Evolutionary conservation across 2,888 invertebrate genomes (phyloP).

Genomic region (Branchipolynoe longqiensis): DNA sequence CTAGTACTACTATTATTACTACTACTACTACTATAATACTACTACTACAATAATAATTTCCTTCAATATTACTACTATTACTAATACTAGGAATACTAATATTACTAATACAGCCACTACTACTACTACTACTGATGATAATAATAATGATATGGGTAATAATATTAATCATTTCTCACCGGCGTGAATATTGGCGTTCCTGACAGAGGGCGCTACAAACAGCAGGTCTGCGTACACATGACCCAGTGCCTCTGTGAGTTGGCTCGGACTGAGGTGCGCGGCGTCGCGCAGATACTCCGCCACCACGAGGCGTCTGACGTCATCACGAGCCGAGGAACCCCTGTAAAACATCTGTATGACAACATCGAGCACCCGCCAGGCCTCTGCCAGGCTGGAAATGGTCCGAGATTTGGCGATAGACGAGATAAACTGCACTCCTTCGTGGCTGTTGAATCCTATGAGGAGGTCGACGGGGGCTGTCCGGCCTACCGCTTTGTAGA

Average conservation of each 20-base stretch:
- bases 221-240: slow-evolving; percentile 59
- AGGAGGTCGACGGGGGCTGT: slow-evolving; percentile 57
- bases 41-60: too few species aligned
- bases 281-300: slow-evolving; percentile 47
- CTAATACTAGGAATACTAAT: too few species aligned
- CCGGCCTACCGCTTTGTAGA: not conserved
- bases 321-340: not conserved
- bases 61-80: too few species aligned
- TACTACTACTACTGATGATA: too few species aligned
- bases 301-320: slow-evolving; percentile 16
- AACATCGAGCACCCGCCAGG: not conserved
- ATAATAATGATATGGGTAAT: too few species aligned
- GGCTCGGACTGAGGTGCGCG: not conserved
- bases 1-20: too few species aligned
- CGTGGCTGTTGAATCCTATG: slow-evolving; percentile 61
- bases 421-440: slow-evolving; percentile 57
- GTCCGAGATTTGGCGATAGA: not conserved
- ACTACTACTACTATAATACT: too few species aligned
- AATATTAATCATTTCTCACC: too few species aligned
- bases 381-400: not conserved
- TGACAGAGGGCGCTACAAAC: slow-evolving; percentile 53
- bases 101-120: too few species aligned
- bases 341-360: slow-evolving; percentile 31
- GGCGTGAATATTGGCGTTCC: slow-evolving; percentile 24
- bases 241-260: slow-evolving; percentile 2